Conservation (phyloP, 2,113 vertebrate genomes). For the Eonycteris spelaea region DNA sequence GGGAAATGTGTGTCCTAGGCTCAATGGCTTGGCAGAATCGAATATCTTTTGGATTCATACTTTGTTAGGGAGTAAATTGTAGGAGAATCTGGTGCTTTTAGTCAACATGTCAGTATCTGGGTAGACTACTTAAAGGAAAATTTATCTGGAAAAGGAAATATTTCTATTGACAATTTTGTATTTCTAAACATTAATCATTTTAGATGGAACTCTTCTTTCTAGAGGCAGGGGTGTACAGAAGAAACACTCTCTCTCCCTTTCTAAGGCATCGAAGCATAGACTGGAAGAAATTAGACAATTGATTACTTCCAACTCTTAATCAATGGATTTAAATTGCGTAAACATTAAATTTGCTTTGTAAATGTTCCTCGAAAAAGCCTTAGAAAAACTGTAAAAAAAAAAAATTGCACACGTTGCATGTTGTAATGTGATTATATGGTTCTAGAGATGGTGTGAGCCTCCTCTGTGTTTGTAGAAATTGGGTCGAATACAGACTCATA, state of each 20-base stretch:
- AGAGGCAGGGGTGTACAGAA: background rate
- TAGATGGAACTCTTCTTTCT: background rate
- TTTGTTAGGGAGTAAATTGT: background rate
- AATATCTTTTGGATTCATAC: background rate
- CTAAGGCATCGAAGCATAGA: background rate
- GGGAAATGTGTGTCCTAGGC: background rate
- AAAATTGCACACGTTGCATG: too few relatives aligned
- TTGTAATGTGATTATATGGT: too few relatives aligned
- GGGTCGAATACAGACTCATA: background rate
- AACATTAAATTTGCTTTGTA: background rate
- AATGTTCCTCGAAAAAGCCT: background rate
- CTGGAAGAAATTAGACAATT: background rate
- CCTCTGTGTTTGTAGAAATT: background rate
- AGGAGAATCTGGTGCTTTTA: background rate
- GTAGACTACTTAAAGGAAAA: background rate
- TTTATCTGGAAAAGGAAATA: background rate
- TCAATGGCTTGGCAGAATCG: background rate
- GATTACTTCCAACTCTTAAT: background rate
- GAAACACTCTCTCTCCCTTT: background rate
- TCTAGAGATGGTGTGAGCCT: too few relatives aligned
- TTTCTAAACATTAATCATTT: background rate
- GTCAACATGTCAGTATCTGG: background rate
- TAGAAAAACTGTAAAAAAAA: background rate
- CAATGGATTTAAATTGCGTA: background rate
- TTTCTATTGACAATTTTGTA: background rate